Evolutionary conservation across 2,797 vertebrate species (phyloP).

Genomic region (Moxostoma hubbsi): DNA sequence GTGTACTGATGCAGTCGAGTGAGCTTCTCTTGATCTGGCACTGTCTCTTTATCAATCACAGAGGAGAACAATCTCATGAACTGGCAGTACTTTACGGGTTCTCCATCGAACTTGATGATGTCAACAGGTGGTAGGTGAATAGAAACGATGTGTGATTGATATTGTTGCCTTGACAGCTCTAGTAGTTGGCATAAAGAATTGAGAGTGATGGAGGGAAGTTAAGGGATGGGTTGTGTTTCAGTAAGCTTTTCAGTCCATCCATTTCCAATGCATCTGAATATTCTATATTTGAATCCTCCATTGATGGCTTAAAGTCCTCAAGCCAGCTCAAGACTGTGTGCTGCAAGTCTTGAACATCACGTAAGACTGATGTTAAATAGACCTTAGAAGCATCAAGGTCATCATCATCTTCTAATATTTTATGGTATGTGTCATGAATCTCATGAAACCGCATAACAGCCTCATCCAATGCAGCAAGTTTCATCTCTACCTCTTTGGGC

Average conservation of each 20-base stretch:
- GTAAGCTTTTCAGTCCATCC: constrained; percentile 1
- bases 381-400: constrained; percentile 4
- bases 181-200: constrained; percentile 14
- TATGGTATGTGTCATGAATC: not conserved
- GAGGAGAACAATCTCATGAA: constrained; percentile 27
- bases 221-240: not conserved
- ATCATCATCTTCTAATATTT: constrained; percentile 9
- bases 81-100: constrained; percentile 35
- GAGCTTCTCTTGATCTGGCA: constrained; percentile 32
- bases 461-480: no score
- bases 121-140: constrained; percentile 17
- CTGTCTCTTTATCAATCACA: constrained; percentile 25
- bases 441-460: no score
- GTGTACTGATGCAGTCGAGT: not conserved
- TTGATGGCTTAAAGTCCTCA: constrained; percentile 14
- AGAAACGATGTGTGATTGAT: constrained; percentile 14
- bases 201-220: not conserved
- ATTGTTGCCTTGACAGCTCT: constrained; percentile 31
- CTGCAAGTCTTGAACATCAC: constrained; percentile 12
- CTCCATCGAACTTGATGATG: constrained; percentile 28
- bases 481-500: no score
- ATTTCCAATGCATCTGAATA: not conserved
- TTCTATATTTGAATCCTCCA: not conserved
- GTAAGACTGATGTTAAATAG: not conserved
- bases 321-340: not conserved